Conservation (phyloP, 2,113 vertebrate species). For the Heterochromis multidens region DNA sequence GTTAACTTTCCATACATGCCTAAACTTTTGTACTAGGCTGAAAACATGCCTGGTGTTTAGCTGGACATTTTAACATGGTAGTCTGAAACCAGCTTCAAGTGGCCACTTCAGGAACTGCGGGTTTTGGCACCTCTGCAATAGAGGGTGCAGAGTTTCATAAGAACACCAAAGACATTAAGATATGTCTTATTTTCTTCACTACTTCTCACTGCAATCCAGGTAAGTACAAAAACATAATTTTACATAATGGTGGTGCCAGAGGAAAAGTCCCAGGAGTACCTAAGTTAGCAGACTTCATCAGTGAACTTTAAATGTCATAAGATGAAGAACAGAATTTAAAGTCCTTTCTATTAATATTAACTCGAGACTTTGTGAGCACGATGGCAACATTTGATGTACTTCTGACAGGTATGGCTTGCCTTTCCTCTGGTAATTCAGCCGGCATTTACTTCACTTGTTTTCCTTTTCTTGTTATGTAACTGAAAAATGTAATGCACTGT, state of each 20-base stretch:
- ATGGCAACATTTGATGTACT: neutral
- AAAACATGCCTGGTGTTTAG: too few relatives aligned
- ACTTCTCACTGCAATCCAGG: neutral
- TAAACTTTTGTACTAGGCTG: too few relatives aligned
- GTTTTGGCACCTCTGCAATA: too few relatives aligned
- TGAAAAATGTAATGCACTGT: neutral
- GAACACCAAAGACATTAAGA: too few relatives aligned
- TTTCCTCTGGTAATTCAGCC: neutral
- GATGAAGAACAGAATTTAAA: neutral
- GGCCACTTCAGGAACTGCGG: too few relatives aligned
- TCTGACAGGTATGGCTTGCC: neutral
- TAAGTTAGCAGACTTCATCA: neutral
- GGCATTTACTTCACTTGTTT: conserved; percentile 6
- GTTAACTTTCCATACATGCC: too few relatives aligned
- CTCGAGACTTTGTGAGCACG: neutral
- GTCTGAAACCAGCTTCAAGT: too few relatives aligned
- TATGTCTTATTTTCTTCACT: neutral
- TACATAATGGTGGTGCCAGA: neutral
- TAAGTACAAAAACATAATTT: neutral
- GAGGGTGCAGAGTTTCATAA: too few relatives aligned
- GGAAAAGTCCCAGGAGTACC: neutral
- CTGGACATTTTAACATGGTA: too few relatives aligned
- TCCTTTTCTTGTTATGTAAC: conserved; percentile 35
- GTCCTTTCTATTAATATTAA: neutral
- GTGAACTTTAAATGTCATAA: neutral